Evolutionary conservation across 64 coral and sea anemone genomes (phyloP).

Genomic region (Montipora capricornis): DNA sequence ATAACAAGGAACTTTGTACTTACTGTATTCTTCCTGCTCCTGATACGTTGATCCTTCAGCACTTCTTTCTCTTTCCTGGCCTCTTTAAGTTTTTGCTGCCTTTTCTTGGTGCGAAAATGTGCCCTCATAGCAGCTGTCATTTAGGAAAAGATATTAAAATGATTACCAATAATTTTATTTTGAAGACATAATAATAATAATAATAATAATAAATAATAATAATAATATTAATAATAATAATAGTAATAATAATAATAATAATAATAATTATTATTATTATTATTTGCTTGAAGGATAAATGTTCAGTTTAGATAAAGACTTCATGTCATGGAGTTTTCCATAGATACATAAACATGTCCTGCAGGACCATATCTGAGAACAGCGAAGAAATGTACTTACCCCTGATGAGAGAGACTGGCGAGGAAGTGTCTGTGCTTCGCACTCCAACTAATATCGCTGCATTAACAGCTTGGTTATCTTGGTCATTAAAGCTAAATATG

Average conservation of each 20-base stretch:
- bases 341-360: background rate
- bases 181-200: slow-evolving; percentile 21
- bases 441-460: slow-evolving; percentile 15
- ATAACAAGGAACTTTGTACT: slow-evolving; percentile 3
- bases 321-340: background rate
- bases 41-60: background rate
- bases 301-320: background rate
- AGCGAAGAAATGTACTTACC: slow-evolving; percentile 11
- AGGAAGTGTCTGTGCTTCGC: slow-evolving; percentile 27
- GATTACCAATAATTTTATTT: too few relatives aligned
- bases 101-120: slow-evolving; percentile 21
- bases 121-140: slow-evolving; percentile 37
- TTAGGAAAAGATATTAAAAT: slow-evolving; percentile 5
- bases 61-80: slow-evolving; percentile 42
- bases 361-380: slow-evolving; percentile 4
- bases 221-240: too few relatives aligned
- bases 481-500: slow-evolving; percentile 4
- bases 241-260: too few relatives aligned
- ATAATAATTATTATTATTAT: background rate
- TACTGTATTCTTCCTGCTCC: slow-evolving; percentile 28
- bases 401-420: slow-evolving; percentile 10
- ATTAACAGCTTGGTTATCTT: slow-evolving; percentile 3
- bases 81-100: slow-evolving; percentile 32
- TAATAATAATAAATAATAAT: too few relatives aligned
- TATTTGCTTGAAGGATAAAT: background rate